Percentiles rank a stretch among this genome's conserved stretches.
These are phyloP conservation scores for Tetraodon nigroviridis DNA, from an alignment of 2,113 vertebrate species.

Conservation along the genomic window DNA sequence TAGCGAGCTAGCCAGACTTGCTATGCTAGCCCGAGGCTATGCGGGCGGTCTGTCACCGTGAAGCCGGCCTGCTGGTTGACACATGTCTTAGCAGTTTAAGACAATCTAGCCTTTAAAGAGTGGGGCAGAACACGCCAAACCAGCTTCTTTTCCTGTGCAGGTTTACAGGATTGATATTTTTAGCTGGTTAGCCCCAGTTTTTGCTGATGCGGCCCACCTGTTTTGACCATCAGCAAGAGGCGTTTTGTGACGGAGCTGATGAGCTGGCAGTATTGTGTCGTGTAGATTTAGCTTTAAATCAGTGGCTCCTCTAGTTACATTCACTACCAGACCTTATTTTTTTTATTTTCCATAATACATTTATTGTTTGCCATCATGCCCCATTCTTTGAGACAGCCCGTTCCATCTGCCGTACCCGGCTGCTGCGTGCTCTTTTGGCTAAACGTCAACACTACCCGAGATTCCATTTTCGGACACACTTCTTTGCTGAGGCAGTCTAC, in stretches of 20 bases:
- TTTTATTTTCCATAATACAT: neutral
- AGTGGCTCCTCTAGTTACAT: no score
- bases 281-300: neutral
- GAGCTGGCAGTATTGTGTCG: constrained; percentile 16
- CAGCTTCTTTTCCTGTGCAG: neutral
- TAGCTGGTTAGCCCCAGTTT: constrained; percentile 1
- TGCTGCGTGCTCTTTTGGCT: constrained; percentile 23
- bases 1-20: constrained; percentile 25
- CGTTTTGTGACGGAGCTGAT: constrained; percentile 4
- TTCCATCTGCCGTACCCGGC: constrained; percentile 30
- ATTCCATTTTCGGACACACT: constrained; percentile 54
- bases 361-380: neutral
- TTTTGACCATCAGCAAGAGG: constrained; percentile 26
- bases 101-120: neutral
- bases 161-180: no score
- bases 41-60: neutral
- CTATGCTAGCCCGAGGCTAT: constrained; percentile 25
- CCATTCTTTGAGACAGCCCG: constrained; percentile 3
- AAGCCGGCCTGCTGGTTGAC: constrained; percentile 1
- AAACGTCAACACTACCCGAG: neutral
- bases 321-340: no score
- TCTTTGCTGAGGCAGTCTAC: neutral
- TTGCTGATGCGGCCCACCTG: constrained; percentile 67
- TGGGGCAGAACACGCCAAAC: neutral
- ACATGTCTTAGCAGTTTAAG: neutral